A percentile compares a stretch with the other conserved stretches of the same genome.
phyloP scores from a whole-genome alignment of 2,797 vertebrate genomes.

The Poecilia velifera region DNA sequence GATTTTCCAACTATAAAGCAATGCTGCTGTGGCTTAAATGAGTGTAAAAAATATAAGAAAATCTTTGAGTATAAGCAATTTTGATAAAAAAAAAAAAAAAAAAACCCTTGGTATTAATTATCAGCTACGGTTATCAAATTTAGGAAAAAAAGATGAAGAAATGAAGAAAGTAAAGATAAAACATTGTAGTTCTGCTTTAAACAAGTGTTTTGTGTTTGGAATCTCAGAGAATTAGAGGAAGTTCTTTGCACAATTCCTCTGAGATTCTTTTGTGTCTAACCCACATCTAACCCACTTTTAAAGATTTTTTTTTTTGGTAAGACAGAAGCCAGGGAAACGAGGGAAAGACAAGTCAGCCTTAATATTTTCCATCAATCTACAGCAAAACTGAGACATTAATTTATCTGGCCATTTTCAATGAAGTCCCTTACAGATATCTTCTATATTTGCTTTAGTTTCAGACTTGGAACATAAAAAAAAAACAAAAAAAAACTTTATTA shows the following conservation, averaged over 20 bases:
- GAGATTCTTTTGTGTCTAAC: conserved; percentile 22
- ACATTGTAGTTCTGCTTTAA: conserved; percentile 38
- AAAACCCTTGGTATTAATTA: conserved; percentile 15
- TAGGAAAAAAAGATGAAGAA: conserved; percentile 11
- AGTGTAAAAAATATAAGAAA: neutral
- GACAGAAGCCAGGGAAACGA: conserved; percentile 33
- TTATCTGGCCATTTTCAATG: neutral
- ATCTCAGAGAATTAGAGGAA: conserved; percentile 32
- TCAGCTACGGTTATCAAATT: conserved; percentile 20
- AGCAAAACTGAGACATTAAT: neutral
- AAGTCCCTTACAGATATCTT: neutral
- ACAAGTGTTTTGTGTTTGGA: conserved; percentile 27
- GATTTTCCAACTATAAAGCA: neutral
- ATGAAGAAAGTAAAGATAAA: conserved; percentile 21
- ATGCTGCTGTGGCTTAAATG: neutral
- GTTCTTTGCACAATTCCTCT: conserved; percentile 35
- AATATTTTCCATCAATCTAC: conserved; percentile 9
- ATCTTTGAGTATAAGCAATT: neutral
- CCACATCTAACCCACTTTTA: conserved; percentile 32
- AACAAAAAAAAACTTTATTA: neutral
- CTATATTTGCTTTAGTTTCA: neutral
- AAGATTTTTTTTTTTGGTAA: neutral
- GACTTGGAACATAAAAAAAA: neutral
- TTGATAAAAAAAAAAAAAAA: neutral
- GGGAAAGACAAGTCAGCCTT: conserved; percentile 17